Evolutionary conservation across 2,888 invertebrate species (phyloP).

Genomic region (Cheilosia grossa): DNA sequence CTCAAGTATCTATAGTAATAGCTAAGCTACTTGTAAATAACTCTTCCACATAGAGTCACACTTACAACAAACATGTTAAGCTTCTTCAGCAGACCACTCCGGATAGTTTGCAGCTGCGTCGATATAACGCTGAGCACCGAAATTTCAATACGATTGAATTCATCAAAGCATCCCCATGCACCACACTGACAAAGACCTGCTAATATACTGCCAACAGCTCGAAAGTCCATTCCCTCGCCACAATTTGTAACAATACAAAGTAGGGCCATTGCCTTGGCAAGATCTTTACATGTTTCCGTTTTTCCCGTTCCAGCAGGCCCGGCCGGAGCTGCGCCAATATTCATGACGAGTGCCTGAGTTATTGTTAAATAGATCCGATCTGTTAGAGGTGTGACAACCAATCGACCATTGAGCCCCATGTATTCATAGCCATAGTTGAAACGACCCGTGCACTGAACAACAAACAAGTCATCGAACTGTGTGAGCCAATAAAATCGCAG

Average conservation of each 20-base stretch:
- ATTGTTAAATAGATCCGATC: slow-evolving; percentile 96
- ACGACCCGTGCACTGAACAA: slow-evolving; percentile 92
- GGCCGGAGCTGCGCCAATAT: slow-evolving; percentile 95
- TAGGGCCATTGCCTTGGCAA: slow-evolving; percentile 94
- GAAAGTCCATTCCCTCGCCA: slow-evolving; percentile 96
- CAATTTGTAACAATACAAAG: slow-evolving; percentile 95
- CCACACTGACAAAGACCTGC: slow-evolving; percentile 86
- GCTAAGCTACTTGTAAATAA: too few relatives aligned
- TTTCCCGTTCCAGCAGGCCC: slow-evolving; percentile 87
- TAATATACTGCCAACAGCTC: slow-evolving; percentile 90
- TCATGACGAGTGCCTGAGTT: slow-evolving; percentile 96
- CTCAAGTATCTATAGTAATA: too few relatives aligned
- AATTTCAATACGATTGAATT: slow-evolving; percentile 96
- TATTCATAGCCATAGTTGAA: slow-evolving; percentile 98
- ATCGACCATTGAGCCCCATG: slow-evolving; percentile 95
- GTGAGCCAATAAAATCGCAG: slow-evolving; percentile 96
- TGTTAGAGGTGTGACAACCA: slow-evolving; percentile 96
- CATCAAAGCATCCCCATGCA: slow-evolving; percentile 98
- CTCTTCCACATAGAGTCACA: not conserved
- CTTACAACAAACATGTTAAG: slow-evolving; percentile 89
- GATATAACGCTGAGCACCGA: slow-evolving; percentile 97
- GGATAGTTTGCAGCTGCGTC: slow-evolving; percentile 94
- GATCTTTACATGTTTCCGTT: slow-evolving; percentile 95
- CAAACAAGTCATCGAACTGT: slow-evolving; percentile 90
- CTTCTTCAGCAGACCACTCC: slow-evolving; percentile 91